Percentiles rank a stretch among this genome's conserved stretches.
Conservation (phyloP, 2,888 invertebrate species). For the Rhimphoctona megacephalus region DNA sequence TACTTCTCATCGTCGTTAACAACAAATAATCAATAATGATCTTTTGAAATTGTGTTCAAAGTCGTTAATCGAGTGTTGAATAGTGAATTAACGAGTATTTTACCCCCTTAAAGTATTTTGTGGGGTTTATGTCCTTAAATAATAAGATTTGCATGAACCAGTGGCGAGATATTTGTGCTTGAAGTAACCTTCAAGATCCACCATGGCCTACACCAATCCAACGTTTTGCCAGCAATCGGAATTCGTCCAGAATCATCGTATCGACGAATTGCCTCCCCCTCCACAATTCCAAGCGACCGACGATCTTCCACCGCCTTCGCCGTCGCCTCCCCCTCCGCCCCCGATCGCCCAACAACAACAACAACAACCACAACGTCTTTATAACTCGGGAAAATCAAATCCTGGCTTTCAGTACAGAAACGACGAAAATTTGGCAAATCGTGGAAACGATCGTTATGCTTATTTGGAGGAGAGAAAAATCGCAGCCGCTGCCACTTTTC, state of each 20-base stretch:
- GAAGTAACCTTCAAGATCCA: neutral
- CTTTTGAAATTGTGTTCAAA: too few species aligned
- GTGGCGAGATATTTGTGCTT: neutral
- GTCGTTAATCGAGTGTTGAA: neutral
- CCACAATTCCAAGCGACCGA: conserved; percentile 77
- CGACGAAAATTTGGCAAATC: conserved; percentile 55
- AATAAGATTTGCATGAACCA: neutral
- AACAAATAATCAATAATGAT: conserved; percentile 32
- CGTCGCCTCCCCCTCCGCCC: conserved; percentile 80
- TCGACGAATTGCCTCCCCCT: conserved; percentile 85
- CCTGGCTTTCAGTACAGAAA: conserved; percentile 77
- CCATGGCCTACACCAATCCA: conserved; percentile 89
- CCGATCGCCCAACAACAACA: conserved; percentile 72
- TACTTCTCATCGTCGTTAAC: conserved; percentile 76
- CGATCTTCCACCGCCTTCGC: conserved; percentile 73
- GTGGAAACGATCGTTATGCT: conserved; percentile 74
- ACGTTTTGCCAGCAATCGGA: conserved; percentile 93
- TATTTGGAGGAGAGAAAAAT: conserved; percentile 75
- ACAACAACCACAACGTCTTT: conserved; percentile 42
- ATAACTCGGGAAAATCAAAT: conserved; percentile 77
- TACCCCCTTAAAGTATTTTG: neutral
- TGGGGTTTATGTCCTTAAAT: neutral
- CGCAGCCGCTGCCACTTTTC: neutral
- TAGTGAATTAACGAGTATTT: neutral
- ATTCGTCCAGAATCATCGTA: conserved; percentile 84